phyloP scores from a whole-genome alignment of 2,113 vertebrate genomes.

The crab-eating macaque (Macaca fascicularis) region T2T-MFA8v1.1 NC_088391.1:65203001-65203500 shows the following conservation, averaged over 20 bases:
- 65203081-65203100: neutral
- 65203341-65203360: neutral
- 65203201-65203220: neutral
- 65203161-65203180: slow-evolving; percentile 20
- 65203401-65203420: neutral
- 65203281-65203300: neutral
- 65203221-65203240: neutral
- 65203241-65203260: neutral
- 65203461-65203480: neutral
- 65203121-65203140: neutral
- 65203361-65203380: neutral
- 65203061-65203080: neutral
- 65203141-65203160: neutral
- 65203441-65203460: neutral
- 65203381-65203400: slow-evolving; percentile 9
- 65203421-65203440: neutral
- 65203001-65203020: neutral
- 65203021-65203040: neutral
- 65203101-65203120: neutral
- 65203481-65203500: neutral
- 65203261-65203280: neutral
- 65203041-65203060: neutral
- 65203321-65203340: neutral
- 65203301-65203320: neutral
- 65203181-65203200: neutral